A percentile compares a stretch with the other conserved stretches of the same genome.
Evolutionary conservation across 2,888 invertebrate genomes (phyloP).

Genomic region (Anthophora plumipes): DNA sequence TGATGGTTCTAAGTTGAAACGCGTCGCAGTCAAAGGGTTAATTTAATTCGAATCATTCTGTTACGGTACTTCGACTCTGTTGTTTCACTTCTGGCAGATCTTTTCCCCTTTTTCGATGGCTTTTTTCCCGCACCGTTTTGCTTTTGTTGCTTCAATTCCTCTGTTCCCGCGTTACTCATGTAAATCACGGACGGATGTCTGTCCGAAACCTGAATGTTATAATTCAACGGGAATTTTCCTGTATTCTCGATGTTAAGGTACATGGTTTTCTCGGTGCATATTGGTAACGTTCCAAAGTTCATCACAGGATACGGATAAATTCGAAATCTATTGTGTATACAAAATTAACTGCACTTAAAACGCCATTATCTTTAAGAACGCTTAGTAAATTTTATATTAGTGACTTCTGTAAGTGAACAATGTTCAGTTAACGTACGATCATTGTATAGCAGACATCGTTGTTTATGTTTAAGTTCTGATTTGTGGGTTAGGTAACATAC

Average conservation of each 20-base stretch:
- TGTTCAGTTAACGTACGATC: too few species aligned
- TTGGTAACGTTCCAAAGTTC: slow-evolving; percentile 87
- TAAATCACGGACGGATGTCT: slow-evolving; percentile 24
- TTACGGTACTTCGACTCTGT: slow-evolving; percentile 46
- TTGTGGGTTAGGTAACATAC: too few species aligned
- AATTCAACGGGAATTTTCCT: slow-evolving; percentile 87
- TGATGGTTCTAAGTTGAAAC: too few species aligned
- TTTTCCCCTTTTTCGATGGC: slow-evolving; percentile 62
- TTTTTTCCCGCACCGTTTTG: background rate
- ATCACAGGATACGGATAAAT: slow-evolving; percentile 87
- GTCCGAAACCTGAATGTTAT: slow-evolving; percentile 59
- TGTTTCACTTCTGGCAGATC: slow-evolving; percentile 52
- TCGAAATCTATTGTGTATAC: slow-evolving; percentile 85
- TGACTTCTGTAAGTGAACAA: too few species aligned
- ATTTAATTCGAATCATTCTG: too few species aligned
- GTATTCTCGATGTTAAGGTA: slow-evolving; percentile 87
- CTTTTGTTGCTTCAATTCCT: slow-evolving; percentile 43
- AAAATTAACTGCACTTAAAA: background rate
- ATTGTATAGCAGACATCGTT: too few species aligned
- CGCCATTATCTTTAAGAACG: too few species aligned
- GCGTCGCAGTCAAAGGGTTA: too few species aligned
- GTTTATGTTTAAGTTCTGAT: too few species aligned
- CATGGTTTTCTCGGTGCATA: slow-evolving; percentile 86
- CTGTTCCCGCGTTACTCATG: background rate
- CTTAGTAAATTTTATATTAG: too few species aligned